Evolutionary conservation across 2,797 vertebrate species (phyloP).

Genomic region (Etheostoma nigrum): DNA sequence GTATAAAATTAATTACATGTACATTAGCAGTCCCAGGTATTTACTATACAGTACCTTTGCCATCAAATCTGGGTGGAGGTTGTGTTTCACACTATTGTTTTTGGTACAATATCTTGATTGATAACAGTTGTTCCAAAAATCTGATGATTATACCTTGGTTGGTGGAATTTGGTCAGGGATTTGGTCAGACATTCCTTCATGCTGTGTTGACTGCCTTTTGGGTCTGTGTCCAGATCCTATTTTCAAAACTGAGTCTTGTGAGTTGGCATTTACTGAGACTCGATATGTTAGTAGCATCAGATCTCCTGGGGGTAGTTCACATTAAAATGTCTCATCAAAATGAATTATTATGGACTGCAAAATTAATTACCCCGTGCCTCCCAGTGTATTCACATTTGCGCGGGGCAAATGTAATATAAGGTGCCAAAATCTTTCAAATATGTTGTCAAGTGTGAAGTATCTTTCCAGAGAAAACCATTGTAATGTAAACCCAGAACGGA

Average conservation of each 20-base stretch:
- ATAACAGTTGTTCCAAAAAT: neutral
- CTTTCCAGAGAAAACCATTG: constrained; percentile 76
- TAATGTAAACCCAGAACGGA: constrained; percentile 67
- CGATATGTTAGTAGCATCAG: constrained; percentile 3
- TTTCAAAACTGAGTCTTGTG: neutral
- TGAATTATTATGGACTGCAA: neutral
- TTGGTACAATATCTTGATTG: constrained; percentile 4
- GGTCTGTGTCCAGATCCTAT: neutral
- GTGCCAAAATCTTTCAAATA: constrained; percentile 65
- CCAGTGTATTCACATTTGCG: constrained; percentile 71
- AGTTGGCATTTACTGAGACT: neutral
- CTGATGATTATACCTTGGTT: neutral
- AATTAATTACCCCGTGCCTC: constrained; percentile 41
- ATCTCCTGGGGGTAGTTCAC: neutral
- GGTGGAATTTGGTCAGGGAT: neutral
- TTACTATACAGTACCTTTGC: neutral
- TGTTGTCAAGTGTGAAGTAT: constrained; percentile 64
- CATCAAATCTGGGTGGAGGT: neutral
- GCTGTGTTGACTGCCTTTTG: neutral
- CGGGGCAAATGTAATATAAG: constrained; percentile 18
- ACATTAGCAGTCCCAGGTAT: neutral
- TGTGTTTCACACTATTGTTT: constrained; percentile 16
- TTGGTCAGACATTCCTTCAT: neutral
- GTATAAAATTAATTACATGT: neutral
- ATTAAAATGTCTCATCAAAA: constrained; percentile 8